Evolutionary conservation across 2,797 vertebrate species (phyloP), one percentile per base, ranked within the genome.

Genomic region (Scleropages formosus): DNA sequence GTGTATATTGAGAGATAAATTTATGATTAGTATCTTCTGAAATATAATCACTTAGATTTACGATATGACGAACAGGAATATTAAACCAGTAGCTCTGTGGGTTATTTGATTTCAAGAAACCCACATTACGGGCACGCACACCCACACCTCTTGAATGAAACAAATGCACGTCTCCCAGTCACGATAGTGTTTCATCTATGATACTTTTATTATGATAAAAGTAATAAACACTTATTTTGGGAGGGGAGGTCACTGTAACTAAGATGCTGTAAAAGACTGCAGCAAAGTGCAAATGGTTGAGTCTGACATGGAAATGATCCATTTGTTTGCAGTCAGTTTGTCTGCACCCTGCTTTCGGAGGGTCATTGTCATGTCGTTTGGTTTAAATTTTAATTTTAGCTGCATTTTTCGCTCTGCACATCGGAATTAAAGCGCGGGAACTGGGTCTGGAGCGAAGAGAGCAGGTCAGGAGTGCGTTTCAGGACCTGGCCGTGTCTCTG

Each of bases 301-400:
- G 69, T 73, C 81, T 83, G 79, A 72, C 74, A 81, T 82, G 75
- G 77, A 85, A 86, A 86, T 84, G 60, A 64, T 81, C 15, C 16
- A 86, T 84, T 86, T 87, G 84, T 84, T 85, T 87, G 77, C 77
- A 84, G 82, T 67, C 72, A 72, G 79, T 78, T 84, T 77, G 75
- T 80, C 81, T 77, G 78, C 49, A 58, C 51, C 63, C 70, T 63
- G 27, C 53, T 31, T 64, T 73, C n/a, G n/a, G 49, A 66, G 78
- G 70, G 49, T 15, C 24, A 66, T 39, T 64, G 71, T 46, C 77
- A 27, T 49, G 31, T 53, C 44, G 20, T 58, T n/a, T 72, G 46
- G 53, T 72, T 71, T 63, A 68, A 69, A 20, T 78, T 70, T 65
- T 58, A 77, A 70, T 13, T 4, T 44, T 7, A 24, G 59, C 64